A percentile compares a stretch with the other conserved stretches of the same genome.
Evolutionary conservation across 2,888 invertebrate species (phyloP).

Genomic region (Neelides folsomi): DNA sequence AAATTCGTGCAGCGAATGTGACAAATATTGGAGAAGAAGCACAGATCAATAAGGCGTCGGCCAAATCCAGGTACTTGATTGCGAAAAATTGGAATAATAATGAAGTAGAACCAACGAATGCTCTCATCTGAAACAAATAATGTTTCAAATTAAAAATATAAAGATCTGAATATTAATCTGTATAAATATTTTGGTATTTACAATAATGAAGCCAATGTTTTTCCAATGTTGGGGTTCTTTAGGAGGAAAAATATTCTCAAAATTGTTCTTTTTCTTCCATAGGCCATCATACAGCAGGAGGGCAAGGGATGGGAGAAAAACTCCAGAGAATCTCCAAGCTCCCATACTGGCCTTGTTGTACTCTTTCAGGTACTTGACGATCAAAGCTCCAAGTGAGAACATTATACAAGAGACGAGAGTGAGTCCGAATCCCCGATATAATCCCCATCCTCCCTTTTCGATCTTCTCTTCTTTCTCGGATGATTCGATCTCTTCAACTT

Average conservation of each 20-base stretch:
- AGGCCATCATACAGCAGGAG: constrained; percentile 11
- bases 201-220: constrained; percentile 3
- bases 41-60: constrained; percentile 9
- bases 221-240: constrained; percentile 1
- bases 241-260: constrained; percentile 8
- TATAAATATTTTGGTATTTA: too few relatives aligned
- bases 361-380: constrained; percentile 20
- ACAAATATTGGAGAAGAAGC: constrained; percentile 18
- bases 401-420: constrained; percentile 14
- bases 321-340: constrained; percentile 21
- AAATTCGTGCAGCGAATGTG: constrained; percentile 14
- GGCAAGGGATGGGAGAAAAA: constrained; percentile 16
- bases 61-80: constrained; percentile 18
- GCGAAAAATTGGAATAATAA: constrained; percentile 19
- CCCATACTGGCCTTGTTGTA: constrained; percentile 20
- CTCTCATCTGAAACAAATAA: constrained; percentile 12
- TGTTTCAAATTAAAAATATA: constrained; percentile 1
- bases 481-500: too few relatives aligned
- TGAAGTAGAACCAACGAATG: constrained; percentile 14
- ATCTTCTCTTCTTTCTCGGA: not conserved
- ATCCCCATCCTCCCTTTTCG: not conserved
- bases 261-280: constrained; percentile 6
- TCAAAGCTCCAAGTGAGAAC: constrained; percentile 16
- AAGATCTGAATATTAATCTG: too few relatives aligned
- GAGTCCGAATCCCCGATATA: constrained; percentile 9